phyloP scores from a whole-genome alignment of 2,797 vertebrate species.

The Champsocephalus gunnari region DNA sequence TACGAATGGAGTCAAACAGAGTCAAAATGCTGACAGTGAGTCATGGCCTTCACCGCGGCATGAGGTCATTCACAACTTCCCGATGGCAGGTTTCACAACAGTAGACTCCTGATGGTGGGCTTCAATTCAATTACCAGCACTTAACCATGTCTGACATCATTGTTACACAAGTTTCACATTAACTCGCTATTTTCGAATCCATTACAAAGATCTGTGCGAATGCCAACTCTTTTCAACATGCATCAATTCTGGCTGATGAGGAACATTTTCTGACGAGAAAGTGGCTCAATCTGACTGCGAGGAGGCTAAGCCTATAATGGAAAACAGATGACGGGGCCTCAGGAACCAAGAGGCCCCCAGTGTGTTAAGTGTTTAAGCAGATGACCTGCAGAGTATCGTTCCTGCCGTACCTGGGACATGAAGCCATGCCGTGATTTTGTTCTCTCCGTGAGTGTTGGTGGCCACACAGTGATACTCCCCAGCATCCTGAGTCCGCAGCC shows the following conservation, averaged over 20 bases:
- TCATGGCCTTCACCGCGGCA: constrained; percentile 43
- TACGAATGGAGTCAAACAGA: constrained; percentile 70
- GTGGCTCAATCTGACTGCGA: constrained; percentile 57
- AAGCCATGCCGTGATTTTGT: constrained; percentile 86
- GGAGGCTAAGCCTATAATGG: constrained; percentile 71
- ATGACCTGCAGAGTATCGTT: constrained; percentile 50
- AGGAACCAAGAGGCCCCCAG: constrained; percentile 58
- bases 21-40: constrained; percentile 45
- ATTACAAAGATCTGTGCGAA: constrained; percentile 48
- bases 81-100: constrained; percentile 52
- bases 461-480: constrained; percentile 89
- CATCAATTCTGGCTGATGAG: constrained; percentile 50
- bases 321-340: constrained; percentile 77
- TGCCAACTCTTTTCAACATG: constrained; percentile 53
- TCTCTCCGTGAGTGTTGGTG: constrained; percentile 81
- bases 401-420: constrained; percentile 86
- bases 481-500: constrained; percentile 74
- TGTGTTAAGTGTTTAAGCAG: constrained; percentile 73
- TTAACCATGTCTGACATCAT: constrained; percentile 54
- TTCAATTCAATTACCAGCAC: constrained; percentile 35
- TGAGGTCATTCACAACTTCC: constrained; percentile 67
- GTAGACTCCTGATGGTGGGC: constrained; percentile 36
- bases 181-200: constrained; percentile 49
- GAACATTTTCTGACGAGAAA: constrained; percentile 69
- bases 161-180: constrained; percentile 36